Evolutionary conservation across 2,797 vertebrate species (phyloP), one percentile per base, ranked within the genome.

Genomic region (Philypnodon macrostomus): DNA sequence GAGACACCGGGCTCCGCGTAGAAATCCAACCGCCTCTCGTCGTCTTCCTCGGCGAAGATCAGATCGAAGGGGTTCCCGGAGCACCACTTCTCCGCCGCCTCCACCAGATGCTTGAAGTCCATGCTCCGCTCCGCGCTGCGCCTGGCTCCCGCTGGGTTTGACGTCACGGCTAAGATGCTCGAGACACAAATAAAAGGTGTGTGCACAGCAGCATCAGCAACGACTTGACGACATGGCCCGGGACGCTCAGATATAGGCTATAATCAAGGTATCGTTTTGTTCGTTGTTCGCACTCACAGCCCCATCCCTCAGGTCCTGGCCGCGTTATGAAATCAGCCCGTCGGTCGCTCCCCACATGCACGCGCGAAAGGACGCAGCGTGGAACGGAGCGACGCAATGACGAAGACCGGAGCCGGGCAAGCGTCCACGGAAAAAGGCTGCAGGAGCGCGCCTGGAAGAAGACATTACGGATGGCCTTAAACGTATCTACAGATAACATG

Each of bases 101-200:
- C 95, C 65, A 95, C 94, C 90, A 97, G 91, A 90, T 93, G 91
- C 90, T 96, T 94, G 86, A 97, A 98, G 87, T 93, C 94, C 95
- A 96, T 95, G 85, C 86, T 88, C 59, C 19, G 67, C 59, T 40
- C 45, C 31, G 75, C 73, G 58, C 77, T 55, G 74, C 82, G 76
- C 68, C 82, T 80, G 68, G 69, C 70, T 69, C 76, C 68, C 62
- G 51, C 76, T 30, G 67, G 54, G 62, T 77, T 44, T 44, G 41
- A 44, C 74, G 77, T 75, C 71, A 33, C 68, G 73, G 67, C 78
- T 81, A 84, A 79, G 85, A 88, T 85, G 85, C 79, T 86, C 71
- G 66, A 79, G 74, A 87, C 67, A 60, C 75, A 76, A 77, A 79
- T 47, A 85, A 75, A 73, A 83, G 83, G 80, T 80, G 85, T 83